Percentiles rank a stretch among this genome's conserved stretches.
These are phyloP conservation scores for Plagiodera versicolora DNA, from an alignment of 2,888 invertebrate genomes.

Conservation along the genomic window DNA sequence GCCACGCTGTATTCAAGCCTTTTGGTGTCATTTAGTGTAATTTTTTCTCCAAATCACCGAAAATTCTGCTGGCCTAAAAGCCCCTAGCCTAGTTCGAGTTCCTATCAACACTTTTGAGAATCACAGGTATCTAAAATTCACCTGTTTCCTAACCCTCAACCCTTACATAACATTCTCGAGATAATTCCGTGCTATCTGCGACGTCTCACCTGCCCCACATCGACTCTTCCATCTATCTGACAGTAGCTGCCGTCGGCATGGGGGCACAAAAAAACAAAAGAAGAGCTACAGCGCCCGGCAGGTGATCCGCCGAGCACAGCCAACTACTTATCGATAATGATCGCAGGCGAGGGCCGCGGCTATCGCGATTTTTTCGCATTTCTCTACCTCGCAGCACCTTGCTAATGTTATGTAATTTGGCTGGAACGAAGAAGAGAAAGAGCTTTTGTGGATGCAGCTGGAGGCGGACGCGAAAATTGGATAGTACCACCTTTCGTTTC, in stretches of 20 bases:
- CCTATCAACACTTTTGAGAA: not conserved
- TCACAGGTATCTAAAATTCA: slow-evolving; percentile 3
- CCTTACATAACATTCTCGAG: slow-evolving; percentile 18
- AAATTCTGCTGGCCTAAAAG: too few relatives aligned
- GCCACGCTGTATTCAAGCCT: too few relatives aligned
- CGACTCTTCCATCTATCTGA: slow-evolving; percentile 19
- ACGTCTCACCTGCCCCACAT: slow-evolving; percentile 37
- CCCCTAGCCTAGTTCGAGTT: too few relatives aligned
- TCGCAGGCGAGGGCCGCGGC: not conserved
- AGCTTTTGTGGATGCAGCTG: not conserved
- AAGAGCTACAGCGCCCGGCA: slow-evolving; percentile 10
- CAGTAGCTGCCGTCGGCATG: slow-evolving; percentile 35
- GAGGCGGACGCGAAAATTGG: not conserved
- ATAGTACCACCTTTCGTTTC: not conserved
- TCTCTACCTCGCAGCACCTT: slow-evolving; percentile 4
- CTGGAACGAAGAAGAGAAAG: not conserved
- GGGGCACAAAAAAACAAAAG: slow-evolving; percentile 31
- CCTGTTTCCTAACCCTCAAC: slow-evolving; percentile 21
- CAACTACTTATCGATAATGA: not conserved
- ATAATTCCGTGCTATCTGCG: slow-evolving; percentile 22
- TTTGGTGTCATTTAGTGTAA: too few relatives aligned
- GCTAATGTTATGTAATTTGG: slow-evolving; percentile 8
- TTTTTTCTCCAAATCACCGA: too few relatives aligned
- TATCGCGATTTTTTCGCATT: not conserved
- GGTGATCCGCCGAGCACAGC: slow-evolving; percentile 9